Conservation (phyloP, 2,113 vertebrate species). For the Phalacrocorax pelagicus region DNA sequence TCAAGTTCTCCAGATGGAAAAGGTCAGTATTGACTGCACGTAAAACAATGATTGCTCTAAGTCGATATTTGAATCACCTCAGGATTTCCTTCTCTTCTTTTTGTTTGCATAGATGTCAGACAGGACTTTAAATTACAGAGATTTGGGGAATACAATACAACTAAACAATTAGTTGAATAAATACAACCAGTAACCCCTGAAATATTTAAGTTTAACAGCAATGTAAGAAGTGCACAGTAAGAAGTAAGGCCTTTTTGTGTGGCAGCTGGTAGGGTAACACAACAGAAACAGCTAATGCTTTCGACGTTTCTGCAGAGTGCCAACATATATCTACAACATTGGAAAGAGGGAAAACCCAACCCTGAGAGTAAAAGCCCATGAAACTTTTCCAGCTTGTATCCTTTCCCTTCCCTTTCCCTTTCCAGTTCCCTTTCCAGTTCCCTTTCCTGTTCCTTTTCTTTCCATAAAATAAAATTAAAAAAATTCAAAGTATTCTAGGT, state of each 20-base stretch:
- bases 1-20: neutral
- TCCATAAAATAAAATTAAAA: neutral
- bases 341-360: neutral
- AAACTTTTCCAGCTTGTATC: neutral
- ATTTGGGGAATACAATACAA: neutral
- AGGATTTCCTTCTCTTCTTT: constrained; percentile 23
- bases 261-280: neutral
- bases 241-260: neutral
- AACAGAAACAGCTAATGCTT: neutral
- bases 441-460: neutral
- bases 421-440: fast-evolving
- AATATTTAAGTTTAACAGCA: neutral
- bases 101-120: constrained; percentile 31
- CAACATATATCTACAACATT: neutral
- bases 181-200: neutral
- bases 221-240: neutral
- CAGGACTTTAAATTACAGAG: constrained; percentile 1
- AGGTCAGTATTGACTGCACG: constrained; percentile 53
- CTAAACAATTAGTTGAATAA: neutral
- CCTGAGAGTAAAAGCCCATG: neutral
- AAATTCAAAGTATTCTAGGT: neutral
- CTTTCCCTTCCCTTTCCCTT: neutral
- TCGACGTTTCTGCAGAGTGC: neutral
- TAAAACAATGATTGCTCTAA: neutral
- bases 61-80: constrained; percentile 37